These are phyloP conservation scores for Campoletis sonorensis DNA, from an alignment of 1,140 invertebrate species.

Conservation along the genomic window DNA sequence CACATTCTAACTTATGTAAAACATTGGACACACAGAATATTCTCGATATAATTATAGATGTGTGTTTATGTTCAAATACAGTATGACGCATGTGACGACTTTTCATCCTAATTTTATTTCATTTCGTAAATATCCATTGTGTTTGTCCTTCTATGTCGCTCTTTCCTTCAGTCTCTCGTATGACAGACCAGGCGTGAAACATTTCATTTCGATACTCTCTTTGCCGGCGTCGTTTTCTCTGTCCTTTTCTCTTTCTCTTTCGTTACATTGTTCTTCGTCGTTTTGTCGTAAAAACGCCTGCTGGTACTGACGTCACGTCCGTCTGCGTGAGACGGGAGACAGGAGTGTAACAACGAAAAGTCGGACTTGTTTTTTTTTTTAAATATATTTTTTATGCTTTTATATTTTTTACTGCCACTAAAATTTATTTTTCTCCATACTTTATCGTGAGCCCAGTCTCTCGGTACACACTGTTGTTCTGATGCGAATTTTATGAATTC, in stretches of 20 bases:
- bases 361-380: neutral
- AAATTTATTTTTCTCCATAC: neutral
- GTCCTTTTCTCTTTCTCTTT: slow-evolving; percentile 1
- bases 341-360: neutral
- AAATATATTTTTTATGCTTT: neutral
- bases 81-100: neutral
- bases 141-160: neutral
- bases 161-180: neutral
- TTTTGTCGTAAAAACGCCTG: slow-evolving; percentile 36
- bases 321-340: slow-evolving; percentile 4
- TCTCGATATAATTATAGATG: neutral
- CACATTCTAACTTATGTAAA: neutral
- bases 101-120: slow-evolving; percentile 23
- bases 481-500: neutral
- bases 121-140: slow-evolving; percentile 2
- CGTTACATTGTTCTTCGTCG: slow-evolving; percentile 31
- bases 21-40: neutral
- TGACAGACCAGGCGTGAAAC: slow-evolving; percentile 12
- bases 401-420: neutral
- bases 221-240: neutral
- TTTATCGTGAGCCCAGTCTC: neutral
- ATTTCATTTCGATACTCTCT: slow-evolving; percentile 37
- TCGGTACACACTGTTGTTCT: neutral
- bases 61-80: neutral
- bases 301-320: slow-evolving; percentile 27